Base-by-base conservation (phyloP, 2,113 vertebrate genomes). In the Pedionomus torquatus region DNA sequence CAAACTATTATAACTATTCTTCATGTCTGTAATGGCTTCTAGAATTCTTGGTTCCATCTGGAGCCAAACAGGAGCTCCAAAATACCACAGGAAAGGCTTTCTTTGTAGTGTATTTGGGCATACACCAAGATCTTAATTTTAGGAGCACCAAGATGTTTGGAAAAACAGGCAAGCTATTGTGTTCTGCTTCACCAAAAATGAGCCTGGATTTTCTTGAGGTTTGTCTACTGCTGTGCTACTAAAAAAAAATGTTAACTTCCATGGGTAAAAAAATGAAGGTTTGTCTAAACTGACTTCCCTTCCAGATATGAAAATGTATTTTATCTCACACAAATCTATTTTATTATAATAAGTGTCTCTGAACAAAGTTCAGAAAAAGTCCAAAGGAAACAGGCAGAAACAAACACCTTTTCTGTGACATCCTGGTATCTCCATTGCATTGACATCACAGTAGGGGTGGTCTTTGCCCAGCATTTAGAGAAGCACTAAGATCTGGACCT, bases 51-150 rank as follows among this genome's bases (percentile, higher is more conserved):
- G 10, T 69, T 61, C 71, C 24, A 41, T 18, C 0, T 92, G 55
- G 17, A 86, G 60, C 60, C 88, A 93, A 96, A 83, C 15, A 84
- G 48, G 69, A 94, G 65, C 44, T 87, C 44, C 65, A 82, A 91
- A 93, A 64, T 57, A 69, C 49, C 31, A 24, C 41, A 80, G 49
- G 57, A 92, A 95, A 79, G 61, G 2, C 51, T 93, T 94, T 68
- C 11, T 70, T 93, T 75, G 20, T 68, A 49, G 28, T 52, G 41
- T 30, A 48, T 89, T 90, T 93, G 64, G 17, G 39, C 44, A 87
- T 54, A 60, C 4, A 52, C 9, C 31, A 83, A 93, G 90, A 70
- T 2, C 7, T 66, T 52, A 71, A 54, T 76, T 95, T 93, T 72
- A 84, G 41, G n/a, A 92, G 7, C 5, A 43, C 48, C 39, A 63